phyloP scores from a whole-genome alignment of 2,113 vertebrate genomes.

The Charadrius vociferus region DNA sequence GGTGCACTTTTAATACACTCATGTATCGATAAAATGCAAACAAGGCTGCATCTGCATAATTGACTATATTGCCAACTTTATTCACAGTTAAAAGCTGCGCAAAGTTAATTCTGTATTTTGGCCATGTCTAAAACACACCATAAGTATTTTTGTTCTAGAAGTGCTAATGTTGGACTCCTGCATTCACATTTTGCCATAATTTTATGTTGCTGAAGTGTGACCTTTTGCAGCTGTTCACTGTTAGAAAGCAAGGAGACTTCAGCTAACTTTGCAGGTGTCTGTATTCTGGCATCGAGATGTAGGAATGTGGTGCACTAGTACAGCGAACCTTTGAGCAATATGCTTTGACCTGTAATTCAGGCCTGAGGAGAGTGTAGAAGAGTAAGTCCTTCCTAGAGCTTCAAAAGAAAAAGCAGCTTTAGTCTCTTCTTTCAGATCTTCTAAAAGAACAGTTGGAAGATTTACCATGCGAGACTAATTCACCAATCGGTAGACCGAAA shows the following conservation, averaged over 20 bases:
- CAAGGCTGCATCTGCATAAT: background rate
- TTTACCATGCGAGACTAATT: background rate
- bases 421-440: background rate
- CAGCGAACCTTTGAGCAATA: background rate
- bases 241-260: background rate
- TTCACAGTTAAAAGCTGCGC: background rate
- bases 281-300: background rate
- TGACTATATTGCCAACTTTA: background rate
- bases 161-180: background rate
- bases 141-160: background rate
- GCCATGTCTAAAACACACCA: background rate
- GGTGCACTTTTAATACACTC: background rate
- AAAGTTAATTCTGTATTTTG: background rate
- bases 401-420: background rate
- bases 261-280: background rate
- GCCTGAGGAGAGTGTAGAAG: background rate
- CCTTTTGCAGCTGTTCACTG: background rate
- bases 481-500: fast-evolving
- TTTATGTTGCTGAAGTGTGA: background rate
- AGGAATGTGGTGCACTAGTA: background rate
- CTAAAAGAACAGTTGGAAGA: background rate
- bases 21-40: background rate
- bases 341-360: background rate
- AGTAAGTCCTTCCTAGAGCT: background rate
- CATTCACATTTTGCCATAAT: background rate